Conservation (phyloP, 2,113 vertebrate species). For the Elephas maximus region DNA sequence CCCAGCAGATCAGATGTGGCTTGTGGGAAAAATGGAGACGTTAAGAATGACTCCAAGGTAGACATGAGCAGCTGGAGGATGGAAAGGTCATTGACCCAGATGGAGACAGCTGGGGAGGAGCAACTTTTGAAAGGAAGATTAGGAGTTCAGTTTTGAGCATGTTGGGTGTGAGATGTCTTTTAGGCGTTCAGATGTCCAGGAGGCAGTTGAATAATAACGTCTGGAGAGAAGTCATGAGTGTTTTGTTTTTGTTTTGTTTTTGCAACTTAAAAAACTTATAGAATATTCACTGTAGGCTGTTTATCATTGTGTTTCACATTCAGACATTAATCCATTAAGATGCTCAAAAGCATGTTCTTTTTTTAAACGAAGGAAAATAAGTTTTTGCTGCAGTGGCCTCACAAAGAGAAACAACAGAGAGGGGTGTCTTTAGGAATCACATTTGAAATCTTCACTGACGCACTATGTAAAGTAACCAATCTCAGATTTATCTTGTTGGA, state of each 20-base stretch:
- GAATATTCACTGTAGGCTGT: not conserved
- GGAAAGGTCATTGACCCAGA: not conserved
- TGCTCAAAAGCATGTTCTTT: slow-evolving; percentile 6
- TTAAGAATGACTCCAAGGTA: not conserved
- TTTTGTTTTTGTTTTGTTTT: not conserved
- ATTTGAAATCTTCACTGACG: not conserved
- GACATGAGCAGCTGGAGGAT: not conserved
- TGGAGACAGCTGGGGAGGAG: not conserved
- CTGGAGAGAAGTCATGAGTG: not conserved
- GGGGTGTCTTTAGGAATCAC: not conserved
- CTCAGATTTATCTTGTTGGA: not conserved
- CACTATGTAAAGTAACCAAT: not conserved
- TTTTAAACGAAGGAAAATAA: not conserved
- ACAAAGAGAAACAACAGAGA: not conserved
- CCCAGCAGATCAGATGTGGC: not conserved
- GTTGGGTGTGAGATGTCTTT: not conserved
- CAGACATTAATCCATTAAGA: slow-evolving; percentile 5
- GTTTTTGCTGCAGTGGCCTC: not conserved
- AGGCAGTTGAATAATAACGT: not conserved
- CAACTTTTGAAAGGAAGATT: not conserved
- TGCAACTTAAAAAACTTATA: not conserved
- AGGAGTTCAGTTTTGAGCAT: not conserved
- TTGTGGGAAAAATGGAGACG: not conserved
- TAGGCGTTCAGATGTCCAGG: not conserved
- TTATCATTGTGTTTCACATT: not conserved